Conservation (phyloP, 2,113 vertebrate genomes). For the Chloroceryle aenea region DNA sequence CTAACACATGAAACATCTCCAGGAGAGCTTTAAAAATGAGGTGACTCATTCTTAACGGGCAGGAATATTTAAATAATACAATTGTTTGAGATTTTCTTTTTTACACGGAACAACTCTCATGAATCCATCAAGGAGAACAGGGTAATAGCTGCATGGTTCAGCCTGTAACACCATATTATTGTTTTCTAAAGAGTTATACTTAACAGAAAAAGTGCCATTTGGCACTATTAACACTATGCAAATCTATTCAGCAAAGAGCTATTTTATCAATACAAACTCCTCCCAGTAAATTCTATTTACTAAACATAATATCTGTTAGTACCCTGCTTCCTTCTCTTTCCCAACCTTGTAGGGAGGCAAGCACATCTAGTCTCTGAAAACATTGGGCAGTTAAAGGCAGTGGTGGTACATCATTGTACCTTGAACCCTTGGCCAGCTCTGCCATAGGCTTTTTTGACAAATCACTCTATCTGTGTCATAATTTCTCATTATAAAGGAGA, state of each 20-base stretch:
- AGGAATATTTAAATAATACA: conserved; percentile 1
- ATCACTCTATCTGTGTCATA: not conserved
- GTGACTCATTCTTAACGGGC: not conserved
- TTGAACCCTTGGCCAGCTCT: not conserved
- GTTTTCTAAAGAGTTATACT: not conserved
- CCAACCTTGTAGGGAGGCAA: not conserved
- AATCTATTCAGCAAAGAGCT: not conserved
- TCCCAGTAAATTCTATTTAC: not conserved
- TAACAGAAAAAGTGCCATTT: not conserved
- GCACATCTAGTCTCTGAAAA: not conserved
- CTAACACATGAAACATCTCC: not conserved
- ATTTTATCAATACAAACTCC: not conserved
- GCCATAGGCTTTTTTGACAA: not conserved
- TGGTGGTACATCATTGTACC: not conserved
- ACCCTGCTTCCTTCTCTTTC: not conserved
- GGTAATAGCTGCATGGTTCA: not conserved
- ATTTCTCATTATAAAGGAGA: not conserved
- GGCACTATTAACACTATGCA: not conserved
- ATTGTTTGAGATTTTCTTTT: not conserved
- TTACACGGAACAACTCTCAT: not conserved
- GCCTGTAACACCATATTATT: not conserved
- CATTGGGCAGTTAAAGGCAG: not conserved
- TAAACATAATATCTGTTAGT: not conserved
- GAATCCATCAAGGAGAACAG: not conserved
- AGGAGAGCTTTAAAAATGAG: not conserved